phyloP scores from a whole-genome alignment of 2,113 vertebrate genomes.

The Acrocephalus arundinaceus region DNA sequence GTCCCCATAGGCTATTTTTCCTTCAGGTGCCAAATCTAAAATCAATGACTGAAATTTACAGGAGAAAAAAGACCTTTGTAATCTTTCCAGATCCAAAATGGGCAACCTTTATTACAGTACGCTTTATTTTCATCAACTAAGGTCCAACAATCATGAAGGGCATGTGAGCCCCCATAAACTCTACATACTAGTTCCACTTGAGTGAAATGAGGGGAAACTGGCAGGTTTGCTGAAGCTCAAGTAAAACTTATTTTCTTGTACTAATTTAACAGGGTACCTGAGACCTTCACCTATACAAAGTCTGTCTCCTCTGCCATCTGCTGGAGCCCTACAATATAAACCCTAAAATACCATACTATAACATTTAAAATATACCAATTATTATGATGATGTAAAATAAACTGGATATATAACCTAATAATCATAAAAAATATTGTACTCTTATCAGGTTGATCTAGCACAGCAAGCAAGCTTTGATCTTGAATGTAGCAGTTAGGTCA shows the following conservation, averaged over 20 bases:
- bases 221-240: background rate
- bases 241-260: background rate
- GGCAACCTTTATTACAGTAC: background rate
- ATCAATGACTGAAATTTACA: slow-evolving; percentile 16
- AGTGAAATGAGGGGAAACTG: slow-evolving; percentile 11
- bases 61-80: slow-evolving; percentile 4
- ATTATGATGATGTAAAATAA: background rate
- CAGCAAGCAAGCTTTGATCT: background rate
- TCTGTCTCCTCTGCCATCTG: slow-evolving; percentile 61
- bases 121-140: slow-evolving; percentile 8
- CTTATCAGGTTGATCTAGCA: background rate
- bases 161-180: background rate
- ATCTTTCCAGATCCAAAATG: slow-evolving; percentile 25
- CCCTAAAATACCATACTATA: background rate
- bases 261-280: slow-evolving; percentile 9
- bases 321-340: slow-evolving; percentile 45
- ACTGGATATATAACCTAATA: background rate
- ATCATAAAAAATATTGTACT: background rate
- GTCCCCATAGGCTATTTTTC: background rate
- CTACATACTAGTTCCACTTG: background rate
- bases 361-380: background rate
- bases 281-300: background rate
- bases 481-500: background rate
- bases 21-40: background rate
- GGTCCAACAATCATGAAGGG: background rate